Conservation (phyloP, 1,140 invertebrate genomes). For the Orchesella cincta region DNA sequence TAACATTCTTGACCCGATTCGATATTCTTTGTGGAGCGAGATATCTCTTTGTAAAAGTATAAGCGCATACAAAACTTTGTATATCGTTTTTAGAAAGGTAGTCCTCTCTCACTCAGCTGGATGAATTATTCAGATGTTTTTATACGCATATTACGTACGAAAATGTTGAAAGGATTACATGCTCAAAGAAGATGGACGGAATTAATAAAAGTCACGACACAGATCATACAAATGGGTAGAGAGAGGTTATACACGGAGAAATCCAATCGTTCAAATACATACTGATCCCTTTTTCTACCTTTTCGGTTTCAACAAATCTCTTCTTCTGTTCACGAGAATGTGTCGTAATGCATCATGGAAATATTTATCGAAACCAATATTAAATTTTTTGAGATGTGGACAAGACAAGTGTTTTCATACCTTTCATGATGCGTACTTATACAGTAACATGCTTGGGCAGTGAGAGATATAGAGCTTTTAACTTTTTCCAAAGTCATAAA, state of each 20-base stretch:
- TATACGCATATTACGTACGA: slow-evolving; percentile 1
- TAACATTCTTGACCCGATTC: no score
- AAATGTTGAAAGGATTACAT: slow-evolving; percentile 45
- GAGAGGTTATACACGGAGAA: slow-evolving; percentile 23
- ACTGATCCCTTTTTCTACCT: not conserved
- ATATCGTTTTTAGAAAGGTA: not conserved
- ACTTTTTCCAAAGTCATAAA: not conserved
- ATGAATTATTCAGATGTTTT: no score
- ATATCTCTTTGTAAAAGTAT: not conserved
- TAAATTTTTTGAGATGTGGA: not conserved
- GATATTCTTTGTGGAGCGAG: not conserved
- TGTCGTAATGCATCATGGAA: slow-evolving; percentile 8
- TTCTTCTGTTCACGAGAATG: not conserved
- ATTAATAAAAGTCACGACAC: slow-evolving; percentile 49
- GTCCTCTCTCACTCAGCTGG: no score
- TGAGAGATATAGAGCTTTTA: no score
- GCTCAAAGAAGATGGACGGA: slow-evolving; percentile 36
- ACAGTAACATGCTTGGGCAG: no score
- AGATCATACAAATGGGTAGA: slow-evolving; percentile 1
- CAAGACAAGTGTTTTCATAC: slow-evolving; percentile 27
- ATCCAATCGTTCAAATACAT: not conserved
- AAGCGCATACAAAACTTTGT: not conserved
- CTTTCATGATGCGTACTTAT: slow-evolving; percentile 9
- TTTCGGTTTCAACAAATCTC: not conserved
- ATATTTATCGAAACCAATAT: slow-evolving; percentile 21